Evolutionary conservation across 1,140 invertebrate species (phyloP), one percentile per base, ranked within the genome.

Genomic region (Pomacea maculata): DNA sequence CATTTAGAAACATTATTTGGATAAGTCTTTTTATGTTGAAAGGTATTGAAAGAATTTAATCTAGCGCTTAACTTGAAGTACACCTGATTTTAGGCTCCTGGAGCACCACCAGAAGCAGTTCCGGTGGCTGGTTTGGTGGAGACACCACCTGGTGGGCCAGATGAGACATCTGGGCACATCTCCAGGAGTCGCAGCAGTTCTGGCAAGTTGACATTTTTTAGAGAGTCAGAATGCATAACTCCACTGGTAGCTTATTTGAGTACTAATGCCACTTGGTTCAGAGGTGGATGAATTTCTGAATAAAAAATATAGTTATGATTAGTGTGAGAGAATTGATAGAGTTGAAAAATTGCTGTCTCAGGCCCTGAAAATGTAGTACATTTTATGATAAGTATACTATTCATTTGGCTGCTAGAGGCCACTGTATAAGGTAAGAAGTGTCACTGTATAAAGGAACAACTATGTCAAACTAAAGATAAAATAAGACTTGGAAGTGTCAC

Each of bases 101-200:
- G 79, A 57, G 82, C 85, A 52, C 82, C 87, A 71, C 87, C 87
- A 15, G 82, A 85, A 57, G 78, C 84, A 10, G 68, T 80, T n/a
- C 85, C 86, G 57, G 85, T 86, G 80, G 80, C 85, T 73, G 86
- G 87, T 45, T 85, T 86, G 79, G 88, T 86, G 52, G 86, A 85
- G 72, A 75, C 86, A 80, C 80, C 82, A 65, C 80, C 83, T 9
- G 85, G 86, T n/a, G 85, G 85, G 57, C 80, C 80, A 55, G 80
- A 83, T 15, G 25, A 70, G 67, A 55, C 78, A 1, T 83, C 82
- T 25, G 68, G 76, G 29, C 77, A 79, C 0, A 29, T 54, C 4
- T 84, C 83, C n/a, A 82, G 79, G 75, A 52, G 54, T 19, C 71
- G 76, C 15, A 79, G 83, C 63, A 63, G 76, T n/a, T 8, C 70